These are phyloP conservation scores for Sphaerophoria rueppellii DNA, from an alignment of 2,888 invertebrate genomes.

Conservation along the genomic window DNA sequence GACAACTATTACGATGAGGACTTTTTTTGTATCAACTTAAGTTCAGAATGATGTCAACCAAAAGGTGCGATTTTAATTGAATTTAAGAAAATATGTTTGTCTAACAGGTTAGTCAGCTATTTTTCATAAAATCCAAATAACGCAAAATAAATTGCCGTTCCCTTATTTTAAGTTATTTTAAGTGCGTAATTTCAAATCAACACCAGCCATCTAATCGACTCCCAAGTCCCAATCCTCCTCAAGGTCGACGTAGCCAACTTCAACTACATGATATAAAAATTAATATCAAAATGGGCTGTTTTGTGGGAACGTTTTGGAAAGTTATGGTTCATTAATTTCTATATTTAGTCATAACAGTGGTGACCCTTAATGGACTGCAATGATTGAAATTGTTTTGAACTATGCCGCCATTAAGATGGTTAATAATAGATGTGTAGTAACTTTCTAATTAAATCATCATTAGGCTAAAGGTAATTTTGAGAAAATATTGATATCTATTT, in stretches of 20 bases:
- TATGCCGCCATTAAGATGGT: conserved; percentile 53
- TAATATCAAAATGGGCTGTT: conserved; percentile 2
- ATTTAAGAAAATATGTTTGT: too few relatives aligned
- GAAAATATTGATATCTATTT: too few relatives aligned
- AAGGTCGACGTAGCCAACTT: neutral
- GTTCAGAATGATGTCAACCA: too few relatives aligned
- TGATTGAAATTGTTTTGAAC: conserved; percentile 14
- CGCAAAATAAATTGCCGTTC: too few relatives aligned
- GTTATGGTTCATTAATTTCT: conserved; percentile 39
- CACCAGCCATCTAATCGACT: neutral
- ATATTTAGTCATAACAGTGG: conserved; percentile 47
- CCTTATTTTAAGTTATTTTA: too few relatives aligned
- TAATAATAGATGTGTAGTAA: neutral
- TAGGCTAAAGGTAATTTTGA: too few relatives aligned
- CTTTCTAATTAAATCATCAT: neutral
- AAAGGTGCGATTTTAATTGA: too few relatives aligned
- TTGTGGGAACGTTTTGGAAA: neutral
- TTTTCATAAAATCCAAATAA: too few relatives aligned
- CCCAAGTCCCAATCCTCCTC: neutral
- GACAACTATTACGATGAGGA: neutral
- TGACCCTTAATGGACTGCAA: conserved; percentile 43
- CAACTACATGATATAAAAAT: neutral
- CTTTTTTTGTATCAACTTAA: too few relatives aligned
- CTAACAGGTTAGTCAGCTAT: too few relatives aligned
- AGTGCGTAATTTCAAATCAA: too few relatives aligned